phyloP scores from a whole-genome alignment of 2,888 invertebrate genomes.

The Pterostichus niger region DNA sequence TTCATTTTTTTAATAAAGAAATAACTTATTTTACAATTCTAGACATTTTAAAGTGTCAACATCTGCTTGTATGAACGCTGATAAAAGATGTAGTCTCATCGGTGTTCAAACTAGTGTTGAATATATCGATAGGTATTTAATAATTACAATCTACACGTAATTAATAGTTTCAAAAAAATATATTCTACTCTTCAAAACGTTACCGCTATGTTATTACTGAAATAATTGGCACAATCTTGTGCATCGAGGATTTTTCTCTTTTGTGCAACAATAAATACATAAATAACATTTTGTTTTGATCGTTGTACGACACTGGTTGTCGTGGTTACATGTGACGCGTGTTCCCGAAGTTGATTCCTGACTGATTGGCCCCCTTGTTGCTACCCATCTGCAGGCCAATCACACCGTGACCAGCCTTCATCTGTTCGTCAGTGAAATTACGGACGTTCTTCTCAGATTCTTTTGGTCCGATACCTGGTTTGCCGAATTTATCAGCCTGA shows the following conservation, averaged over 20 bases:
- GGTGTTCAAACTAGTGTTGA: neutral
- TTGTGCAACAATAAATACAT: slow-evolving; percentile 63
- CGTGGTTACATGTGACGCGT: slow-evolving; percentile 93
- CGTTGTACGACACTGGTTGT: slow-evolving; percentile 21
- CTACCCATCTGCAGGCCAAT: slow-evolving; percentile 98
- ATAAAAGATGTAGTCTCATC: slow-evolving; percentile 1
- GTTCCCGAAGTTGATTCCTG: slow-evolving; percentile 98
- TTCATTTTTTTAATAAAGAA: slow-evolving; percentile 63
- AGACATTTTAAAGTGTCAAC: slow-evolving; percentile 46
- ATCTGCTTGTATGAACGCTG: neutral
- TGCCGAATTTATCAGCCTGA: slow-evolving; percentile 89
- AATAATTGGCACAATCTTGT: slow-evolving; percentile 59
- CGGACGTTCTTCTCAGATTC: slow-evolving; percentile 97
- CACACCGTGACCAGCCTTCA: slow-evolving; percentile 94
- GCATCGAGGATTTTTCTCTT: slow-evolving; percentile 29
- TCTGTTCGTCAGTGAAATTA: slow-evolving; percentile 95
- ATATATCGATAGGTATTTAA: neutral
- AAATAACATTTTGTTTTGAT: slow-evolving; percentile 54
- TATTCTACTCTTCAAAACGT: slow-evolving; percentile 38
- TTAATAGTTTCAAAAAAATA: slow-evolving; percentile 42
- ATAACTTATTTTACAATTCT: slow-evolving; percentile 63
- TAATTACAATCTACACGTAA: neutral
- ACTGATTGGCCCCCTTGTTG: slow-evolving; percentile 98
- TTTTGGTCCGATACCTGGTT: slow-evolving; percentile 96
- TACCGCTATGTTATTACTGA: slow-evolving; percentile 41